Evolutionary conservation across 2,797 vertebrate species (phyloP).

Genomic region (Sarcophilus harrisii): DNA sequence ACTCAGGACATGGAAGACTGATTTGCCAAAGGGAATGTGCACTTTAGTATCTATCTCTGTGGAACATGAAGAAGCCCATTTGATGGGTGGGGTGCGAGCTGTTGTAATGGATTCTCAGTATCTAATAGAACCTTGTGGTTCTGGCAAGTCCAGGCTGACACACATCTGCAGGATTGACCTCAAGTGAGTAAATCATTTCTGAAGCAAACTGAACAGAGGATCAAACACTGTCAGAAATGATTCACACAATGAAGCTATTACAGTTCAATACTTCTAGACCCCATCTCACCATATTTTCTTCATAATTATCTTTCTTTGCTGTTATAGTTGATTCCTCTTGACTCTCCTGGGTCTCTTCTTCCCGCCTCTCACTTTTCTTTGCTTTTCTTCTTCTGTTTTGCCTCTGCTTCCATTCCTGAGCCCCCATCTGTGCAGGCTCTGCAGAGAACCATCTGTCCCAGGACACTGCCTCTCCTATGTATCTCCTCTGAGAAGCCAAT

Average conservation of each 20-base stretch:
- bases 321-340: fast-evolving
- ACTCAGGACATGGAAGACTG: constrained; percentile 94
- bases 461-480: too few species aligned
- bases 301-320: neutral
- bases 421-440: neutral
- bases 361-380: neutral
- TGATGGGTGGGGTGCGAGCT: constrained; percentile 92
- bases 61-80: constrained; percentile 92
- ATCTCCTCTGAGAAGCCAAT: constrained; percentile 5
- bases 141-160: constrained; percentile 96
- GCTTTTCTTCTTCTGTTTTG: neutral
- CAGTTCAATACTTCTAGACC: neutral
- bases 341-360: neutral
- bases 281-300: neutral
- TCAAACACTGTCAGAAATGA: neutral
- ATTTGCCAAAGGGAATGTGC: constrained; percentile 96
- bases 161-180: constrained; percentile 96
- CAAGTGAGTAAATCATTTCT: constrained; percentile 89
- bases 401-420: neutral
- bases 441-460: neutral
- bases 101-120: constrained; percentile 94
- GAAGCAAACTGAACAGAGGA: neutral
- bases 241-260: fast-evolving
- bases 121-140: constrained; percentile 96
- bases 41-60: constrained; percentile 93